These are phyloP conservation scores for Myzus persicae DNA, from an alignment of 1,140 invertebrate species.

Conservation along the genomic window DNA sequence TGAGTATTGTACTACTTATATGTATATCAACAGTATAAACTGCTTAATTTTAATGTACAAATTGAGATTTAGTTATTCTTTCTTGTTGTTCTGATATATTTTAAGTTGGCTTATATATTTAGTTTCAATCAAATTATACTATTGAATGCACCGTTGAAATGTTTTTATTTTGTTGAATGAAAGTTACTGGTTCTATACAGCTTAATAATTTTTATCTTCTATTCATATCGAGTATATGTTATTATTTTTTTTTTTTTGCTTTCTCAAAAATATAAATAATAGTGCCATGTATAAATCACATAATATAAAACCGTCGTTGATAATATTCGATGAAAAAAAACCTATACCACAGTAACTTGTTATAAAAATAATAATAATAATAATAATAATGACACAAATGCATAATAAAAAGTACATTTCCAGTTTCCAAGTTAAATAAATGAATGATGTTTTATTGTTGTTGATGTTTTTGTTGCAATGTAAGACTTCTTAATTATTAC, in stretches of 20 bases:
- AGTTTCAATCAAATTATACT: neutral
- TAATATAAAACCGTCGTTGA: neutral
- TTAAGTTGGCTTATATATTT: neutral
- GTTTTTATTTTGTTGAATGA: neutral
- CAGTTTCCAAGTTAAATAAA: neutral
- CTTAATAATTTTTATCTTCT: neutral
- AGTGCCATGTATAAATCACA: neutral
- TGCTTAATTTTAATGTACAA: neutral
- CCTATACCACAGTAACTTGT: neutral
- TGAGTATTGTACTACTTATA: neutral
- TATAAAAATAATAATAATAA: neutral
- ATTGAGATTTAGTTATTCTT: neutral
- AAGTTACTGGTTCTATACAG: neutral
- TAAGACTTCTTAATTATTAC: neutral
- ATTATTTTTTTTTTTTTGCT: neutral
- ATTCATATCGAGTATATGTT: neutral
- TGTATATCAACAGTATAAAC: neutral
- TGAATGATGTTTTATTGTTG: neutral
- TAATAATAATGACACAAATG: neutral
- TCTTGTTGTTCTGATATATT: neutral
- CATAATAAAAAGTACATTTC: neutral
- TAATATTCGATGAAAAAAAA: conserved; percentile 3
- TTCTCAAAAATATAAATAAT: neutral
- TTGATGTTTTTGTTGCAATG: neutral
- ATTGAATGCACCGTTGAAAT: neutral